A percentile compares a stretch with the other conserved stretches of the same genome.
phyloP scores from a whole-genome alignment of 1,140 invertebrate genomes.

The Scaptomyza montana region DNA sequence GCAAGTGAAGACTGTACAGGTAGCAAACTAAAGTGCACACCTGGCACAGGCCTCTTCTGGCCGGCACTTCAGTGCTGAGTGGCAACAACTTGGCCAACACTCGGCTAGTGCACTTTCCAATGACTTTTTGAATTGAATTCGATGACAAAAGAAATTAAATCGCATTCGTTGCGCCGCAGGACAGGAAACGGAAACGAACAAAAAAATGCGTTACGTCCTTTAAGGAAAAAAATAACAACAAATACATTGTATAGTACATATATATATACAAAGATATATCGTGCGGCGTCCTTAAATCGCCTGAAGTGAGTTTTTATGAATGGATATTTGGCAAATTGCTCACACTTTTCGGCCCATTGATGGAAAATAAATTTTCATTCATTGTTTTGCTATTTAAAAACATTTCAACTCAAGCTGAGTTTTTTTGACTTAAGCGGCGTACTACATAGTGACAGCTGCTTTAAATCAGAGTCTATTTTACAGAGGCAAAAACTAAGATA shows the following conservation, averaged over 20 bases:
- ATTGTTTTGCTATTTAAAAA: constrained; percentile 49
- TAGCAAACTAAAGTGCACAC: constrained; percentile 48
- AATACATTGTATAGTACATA: not conserved
- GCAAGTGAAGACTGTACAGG: constrained; percentile 13
- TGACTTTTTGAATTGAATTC: constrained; percentile 66
- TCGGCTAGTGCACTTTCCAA: constrained; percentile 39
- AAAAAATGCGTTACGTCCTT: constrained; percentile 32
- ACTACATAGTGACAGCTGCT: constrained; percentile 50
- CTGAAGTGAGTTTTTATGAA: constrained; percentile 62
- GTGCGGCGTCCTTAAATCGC: constrained; percentile 58
- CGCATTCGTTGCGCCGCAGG: constrained; percentile 69
- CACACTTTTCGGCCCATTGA: constrained; percentile 7
- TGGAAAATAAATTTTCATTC: constrained; percentile 43
- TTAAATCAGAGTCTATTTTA: constrained; percentile 7
- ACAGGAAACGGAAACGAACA: constrained; percentile 72
- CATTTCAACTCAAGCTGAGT: constrained; percentile 61
- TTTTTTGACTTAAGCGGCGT: not conserved
- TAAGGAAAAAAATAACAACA: constrained; percentile 28
- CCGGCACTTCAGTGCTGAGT: constrained; percentile 62
- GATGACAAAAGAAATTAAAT: constrained; percentile 68
- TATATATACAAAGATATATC: constrained; percentile 14
- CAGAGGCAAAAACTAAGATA: constrained; percentile 35
- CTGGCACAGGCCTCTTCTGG: constrained; percentile 39
- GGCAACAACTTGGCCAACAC: constrained; percentile 57
- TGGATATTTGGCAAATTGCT: constrained; percentile 49